Conservation (phyloP, 2,113 vertebrate species). For the Orycteropus afer region DNA sequence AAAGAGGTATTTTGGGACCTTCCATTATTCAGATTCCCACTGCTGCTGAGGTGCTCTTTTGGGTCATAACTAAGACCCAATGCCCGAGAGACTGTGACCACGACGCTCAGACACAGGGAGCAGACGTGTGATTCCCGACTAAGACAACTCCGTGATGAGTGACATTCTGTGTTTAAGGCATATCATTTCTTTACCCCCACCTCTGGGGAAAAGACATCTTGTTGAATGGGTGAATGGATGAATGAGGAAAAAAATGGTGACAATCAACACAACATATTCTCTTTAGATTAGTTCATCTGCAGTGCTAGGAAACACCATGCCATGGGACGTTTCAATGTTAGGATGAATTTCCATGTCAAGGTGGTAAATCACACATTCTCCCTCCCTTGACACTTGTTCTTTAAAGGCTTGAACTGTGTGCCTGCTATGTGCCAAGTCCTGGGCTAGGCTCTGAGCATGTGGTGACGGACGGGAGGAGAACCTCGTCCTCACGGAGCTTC, state of each 20-base stretch:
- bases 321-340: background rate
- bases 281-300: constrained; percentile 6
- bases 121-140: background rate
- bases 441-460: background rate
- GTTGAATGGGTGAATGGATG: too few relatives aligned
- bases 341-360: background rate
- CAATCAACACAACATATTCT: background rate
- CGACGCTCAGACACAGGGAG: background rate
- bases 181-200: background rate
- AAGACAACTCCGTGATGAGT: background rate
- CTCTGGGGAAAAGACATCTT: background rate
- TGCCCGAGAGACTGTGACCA: background rate
- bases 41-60: background rate
- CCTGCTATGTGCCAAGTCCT: background rate
- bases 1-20: background rate
- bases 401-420: background rate
- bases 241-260: background rate
- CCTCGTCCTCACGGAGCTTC: background rate
- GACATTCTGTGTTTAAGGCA: background rate
- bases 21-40: background rate
- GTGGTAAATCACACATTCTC: background rate
- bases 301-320: background rate
- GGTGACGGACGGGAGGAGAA: background rate
- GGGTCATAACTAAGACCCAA: background rate
- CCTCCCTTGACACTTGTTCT: background rate